Base-by-base conservation (phyloP, 2,797 vertebrate genomes). In the Notoglanidium macrostoma region DNA sequence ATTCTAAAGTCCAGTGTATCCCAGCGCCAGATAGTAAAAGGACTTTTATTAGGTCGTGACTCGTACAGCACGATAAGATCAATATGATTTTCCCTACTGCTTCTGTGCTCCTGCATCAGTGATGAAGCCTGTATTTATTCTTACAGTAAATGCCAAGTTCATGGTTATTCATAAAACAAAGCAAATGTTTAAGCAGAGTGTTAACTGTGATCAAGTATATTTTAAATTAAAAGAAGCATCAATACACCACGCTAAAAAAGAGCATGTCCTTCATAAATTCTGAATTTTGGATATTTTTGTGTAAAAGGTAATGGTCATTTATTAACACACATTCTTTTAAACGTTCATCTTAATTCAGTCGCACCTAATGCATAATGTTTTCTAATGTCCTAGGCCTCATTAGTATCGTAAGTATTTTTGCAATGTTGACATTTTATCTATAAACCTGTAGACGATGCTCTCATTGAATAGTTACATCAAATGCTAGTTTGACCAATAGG, bases 21-120 rank as follows among this genome's bases (percentile, higher is more conserved):
- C 90, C 90, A 92, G 74, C 7, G 14, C 86, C 83, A 65, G 4
- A 59, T 78, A 74, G 84, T 82, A 87, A 87, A 86, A 90, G 73
- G 89, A 81, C 68, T 88, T 87, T 89, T 89, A 92, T 91, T 92
- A 88, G 90, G 92, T 89, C 88, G 81, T 85, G 73, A 90, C 88
- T 70, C 49, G 84, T 85, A 88, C 88, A 88, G 87, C 65, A 63
- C 88, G 83, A 94, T 91, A 83, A 90, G 90, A 89, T 87, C 0
- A 4, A 83, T 84, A 76, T 88, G 89, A 93, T 93, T 91, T 91
- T 88, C 85, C 85, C 65, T 83, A 72, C 61, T 32, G 83, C 29
- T 76, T 79, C 57, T 72, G 73, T 85, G 91, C 92, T 92, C 74
- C 87, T 65, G 77, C 88, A 87, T 86, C 82, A 21, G 87, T 87